phyloP scores from a whole-genome alignment of 1,140 invertebrate species.

The Oryzaephilus surinamensis region DNA sequence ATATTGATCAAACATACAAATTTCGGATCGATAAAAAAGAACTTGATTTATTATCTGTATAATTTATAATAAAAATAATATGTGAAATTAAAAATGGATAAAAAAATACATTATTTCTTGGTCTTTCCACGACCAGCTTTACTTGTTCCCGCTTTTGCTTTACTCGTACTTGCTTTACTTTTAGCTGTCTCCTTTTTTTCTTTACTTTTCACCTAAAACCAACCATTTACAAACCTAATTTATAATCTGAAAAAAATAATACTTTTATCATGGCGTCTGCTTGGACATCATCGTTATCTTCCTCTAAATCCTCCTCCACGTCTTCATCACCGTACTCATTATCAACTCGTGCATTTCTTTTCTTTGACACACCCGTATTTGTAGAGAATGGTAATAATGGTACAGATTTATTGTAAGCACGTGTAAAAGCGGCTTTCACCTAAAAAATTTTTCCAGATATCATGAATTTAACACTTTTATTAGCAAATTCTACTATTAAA shows the following conservation, averaged over 20 bases:
- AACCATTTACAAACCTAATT: slow-evolving; percentile 9
- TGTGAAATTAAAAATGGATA: too few species aligned
- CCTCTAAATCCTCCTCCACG: slow-evolving; percentile 27
- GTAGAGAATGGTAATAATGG: slow-evolving; percentile 60
- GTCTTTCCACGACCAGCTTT: slow-evolving; percentile 11
- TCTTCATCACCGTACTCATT: slow-evolving; percentile 37
- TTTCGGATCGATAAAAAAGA: too few species aligned
- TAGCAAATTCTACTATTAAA: slow-evolving; percentile 8
- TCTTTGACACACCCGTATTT: slow-evolving; percentile 46
- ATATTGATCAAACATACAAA: too few species aligned
- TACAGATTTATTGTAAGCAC: slow-evolving; percentile 79
- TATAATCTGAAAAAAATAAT: slow-evolving; percentile 5
- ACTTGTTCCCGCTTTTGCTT: not conserved
- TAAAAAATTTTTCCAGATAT: slow-evolving; percentile 29
- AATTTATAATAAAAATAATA: too few species aligned
- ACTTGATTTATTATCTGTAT: too few species aligned
- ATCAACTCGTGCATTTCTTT: slow-evolving; percentile 39
- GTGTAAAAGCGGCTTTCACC: slow-evolving; percentile 87
- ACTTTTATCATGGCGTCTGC: slow-evolving; percentile 75
- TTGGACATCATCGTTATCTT: slow-evolving; percentile 54
- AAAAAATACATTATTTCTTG: slow-evolving; percentile 3
- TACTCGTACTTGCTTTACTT: slow-evolving; percentile 3
- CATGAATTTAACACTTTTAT: slow-evolving; percentile 9
- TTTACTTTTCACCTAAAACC: slow-evolving; percentile 17
- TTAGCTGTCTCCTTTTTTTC: slow-evolving; percentile 7